Base-by-base conservation (phyloP, 2,113 vertebrate species). In the Microtus oregoni region DNA sequence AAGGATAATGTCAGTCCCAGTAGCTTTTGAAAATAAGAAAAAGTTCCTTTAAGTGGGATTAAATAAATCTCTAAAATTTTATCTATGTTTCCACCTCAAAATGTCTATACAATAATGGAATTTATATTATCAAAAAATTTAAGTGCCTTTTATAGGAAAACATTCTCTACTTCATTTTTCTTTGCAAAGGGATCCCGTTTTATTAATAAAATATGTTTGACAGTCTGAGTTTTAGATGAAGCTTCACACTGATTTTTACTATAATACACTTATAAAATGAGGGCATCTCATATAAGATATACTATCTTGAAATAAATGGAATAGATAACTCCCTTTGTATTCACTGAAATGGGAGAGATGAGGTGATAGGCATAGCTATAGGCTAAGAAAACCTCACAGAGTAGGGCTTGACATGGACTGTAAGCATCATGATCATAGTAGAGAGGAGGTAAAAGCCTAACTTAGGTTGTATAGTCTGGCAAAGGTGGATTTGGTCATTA, bases 21-120 rank as follows among this genome's bases (percentile, higher is more conserved):
- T 89, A 77, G 47, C 47, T 73, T 92, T 79, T 88, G 35, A 92
- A 94, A 90, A 83, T 50, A 67, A 5, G 5, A 61, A 50, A 91
- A 61, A 52, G n/a, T 82, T 52, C 6, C 83, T 61, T 82, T 91
- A 47, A 73, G 91, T 13, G 75, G 20, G 20, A 50, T n/a, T 79
- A 89, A 58, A 79, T 35, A 14, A 91, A 89, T 88, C 58, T 91
- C 32, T 92, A 30, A 32, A 63, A 61, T 78, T 63, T 92, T 83
- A 50, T 38, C 70, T 19, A 30, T 55, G 35, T 15, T 75, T 93
- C 35, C 14, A 83, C n/a, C 77, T 79, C 61, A 83, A 94, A 92
- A 83, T 87, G 81, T 81, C 47, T 94, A 35, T 11, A 91, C 19
- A 52, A 72, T 19, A 55, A 38, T 72, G 3, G 0, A 47, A 41